These are phyloP conservation scores for Strix occidentalis DNA, from an alignment of 2,797 vertebrate genomes.

Conservation along the genomic window DNA sequence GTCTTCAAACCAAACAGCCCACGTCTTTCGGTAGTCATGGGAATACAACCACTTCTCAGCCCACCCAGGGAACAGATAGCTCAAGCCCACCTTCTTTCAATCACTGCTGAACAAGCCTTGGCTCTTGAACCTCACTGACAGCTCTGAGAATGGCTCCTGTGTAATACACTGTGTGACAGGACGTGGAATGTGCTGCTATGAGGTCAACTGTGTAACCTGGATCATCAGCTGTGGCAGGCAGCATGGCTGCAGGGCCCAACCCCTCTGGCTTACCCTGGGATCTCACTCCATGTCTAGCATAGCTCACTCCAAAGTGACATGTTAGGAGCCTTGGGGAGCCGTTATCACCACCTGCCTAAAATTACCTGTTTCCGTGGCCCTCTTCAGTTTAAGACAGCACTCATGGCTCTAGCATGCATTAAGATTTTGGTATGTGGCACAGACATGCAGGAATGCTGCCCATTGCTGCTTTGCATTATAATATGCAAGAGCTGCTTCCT, in stretches of 20 bases:
- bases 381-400: not conserved
- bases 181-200: fast-evolving
- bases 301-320: not conserved
- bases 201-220: not conserved
- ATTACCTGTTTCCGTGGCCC: not conserved
- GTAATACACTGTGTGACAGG: not conserved
- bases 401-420: not conserved
- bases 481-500: not conserved
- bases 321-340: not conserved
- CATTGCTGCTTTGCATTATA: not conserved
- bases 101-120: not conserved
- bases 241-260: not conserved
- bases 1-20: not conserved
- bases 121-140: not conserved
- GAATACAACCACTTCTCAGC: not conserved
- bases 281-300: not conserved
- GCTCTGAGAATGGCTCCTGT: not conserved
- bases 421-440: not conserved
- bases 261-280: not conserved
- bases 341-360: not conserved
- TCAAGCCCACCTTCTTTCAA: not conserved
- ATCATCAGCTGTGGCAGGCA: not conserved
- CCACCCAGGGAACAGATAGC: not conserved
- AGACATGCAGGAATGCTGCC: not conserved
- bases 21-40: not conserved